A percentile compares a stretch with the other conserved stretches of the same genome.
These are phyloP conservation scores for Propithecus perrieri DNA, from an alignment of 2,797 vertebrate species.

Conservation along the genomic window DNA sequence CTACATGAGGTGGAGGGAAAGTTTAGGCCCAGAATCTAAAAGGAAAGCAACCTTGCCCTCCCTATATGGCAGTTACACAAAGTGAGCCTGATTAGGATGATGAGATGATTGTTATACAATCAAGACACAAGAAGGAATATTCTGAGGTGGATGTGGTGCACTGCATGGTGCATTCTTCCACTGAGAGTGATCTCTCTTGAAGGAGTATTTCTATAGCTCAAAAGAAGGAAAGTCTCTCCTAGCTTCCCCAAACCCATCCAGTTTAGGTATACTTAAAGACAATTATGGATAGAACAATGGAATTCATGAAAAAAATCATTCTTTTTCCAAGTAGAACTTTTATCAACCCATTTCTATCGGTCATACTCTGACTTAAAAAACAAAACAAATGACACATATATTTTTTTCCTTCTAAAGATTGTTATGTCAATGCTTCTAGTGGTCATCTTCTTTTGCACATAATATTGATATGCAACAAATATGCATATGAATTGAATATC, in stretches of 20 bases:
- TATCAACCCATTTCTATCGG: neutral
- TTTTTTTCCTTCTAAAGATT: neutral
- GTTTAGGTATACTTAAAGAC: neutral
- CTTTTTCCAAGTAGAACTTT: neutral
- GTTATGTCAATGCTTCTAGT: fast-evolving
- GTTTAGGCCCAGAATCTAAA: neutral
- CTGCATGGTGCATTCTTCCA: fast-evolving
- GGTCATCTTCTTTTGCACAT: neutral
- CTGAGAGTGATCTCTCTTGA: neutral
- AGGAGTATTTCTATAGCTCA: neutral
- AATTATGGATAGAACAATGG: neutral
- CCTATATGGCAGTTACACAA: neutral
- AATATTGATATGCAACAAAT: neutral
- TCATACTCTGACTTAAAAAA: neutral
- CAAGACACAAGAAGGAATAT: neutral
- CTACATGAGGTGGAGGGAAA: neutral
- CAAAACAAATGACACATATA: neutral
- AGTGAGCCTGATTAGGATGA: neutral
- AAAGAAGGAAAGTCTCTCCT: neutral
- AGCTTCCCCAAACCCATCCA: neutral
- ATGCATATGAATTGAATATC: neutral
- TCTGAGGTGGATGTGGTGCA: fast-evolving
- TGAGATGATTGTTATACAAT: neutral
- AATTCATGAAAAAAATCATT: neutral
- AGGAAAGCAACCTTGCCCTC: neutral